Base-by-base conservation (phyloP, 2,113 vertebrate species). In the Otis tarda region DNA sequence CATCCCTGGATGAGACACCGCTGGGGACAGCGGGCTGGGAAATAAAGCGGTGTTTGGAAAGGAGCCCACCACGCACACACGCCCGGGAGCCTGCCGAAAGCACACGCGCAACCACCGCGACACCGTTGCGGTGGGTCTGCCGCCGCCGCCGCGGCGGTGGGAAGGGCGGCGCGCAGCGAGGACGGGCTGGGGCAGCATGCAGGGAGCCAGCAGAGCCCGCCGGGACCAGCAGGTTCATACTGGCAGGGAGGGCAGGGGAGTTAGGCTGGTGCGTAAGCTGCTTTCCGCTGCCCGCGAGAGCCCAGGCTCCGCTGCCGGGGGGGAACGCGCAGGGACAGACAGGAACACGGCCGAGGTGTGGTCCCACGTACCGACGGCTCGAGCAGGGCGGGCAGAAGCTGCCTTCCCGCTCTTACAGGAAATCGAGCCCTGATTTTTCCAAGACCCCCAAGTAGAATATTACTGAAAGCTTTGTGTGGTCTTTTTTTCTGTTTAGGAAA, bases 1-100 rank as follows among this genome's bases (percentile, higher is more conserved):
- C 8, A 63, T 31, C 93, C 52, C 85, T 74, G 96, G 93, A 81
- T 63, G 93, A 73, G 96, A 89, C 92, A 52, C 87, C 12, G 39
- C 81, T 37, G 85, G 39, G 68, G 94, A 94, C 79, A 35, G 56
- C 4, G 50, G 55, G 39, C 43, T 7, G 6, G 57, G 11, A 52
- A 23, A 23, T 14, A 4, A 73, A n/a, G 79, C 5, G 50, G 9
- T 19, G 17, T 31, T 12, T 55, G 78, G 71, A 11, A 35, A 61
- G 55, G 55, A 30, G 47, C 75, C 50, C 57, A 30, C 25, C 81
- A 60, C 33, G 18, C 8, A 27, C 16, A 12, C 9, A 4, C 37
- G 4, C 37, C 53, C 3, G 24, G 22, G 41, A 83, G 82, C 53
- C 24, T n/a, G 22, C 61, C 25, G n/a, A 10, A 57, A 57, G 64